Conservation (phyloP, 2,113 vertebrate species). For the Osmerus mordax region DNA sequence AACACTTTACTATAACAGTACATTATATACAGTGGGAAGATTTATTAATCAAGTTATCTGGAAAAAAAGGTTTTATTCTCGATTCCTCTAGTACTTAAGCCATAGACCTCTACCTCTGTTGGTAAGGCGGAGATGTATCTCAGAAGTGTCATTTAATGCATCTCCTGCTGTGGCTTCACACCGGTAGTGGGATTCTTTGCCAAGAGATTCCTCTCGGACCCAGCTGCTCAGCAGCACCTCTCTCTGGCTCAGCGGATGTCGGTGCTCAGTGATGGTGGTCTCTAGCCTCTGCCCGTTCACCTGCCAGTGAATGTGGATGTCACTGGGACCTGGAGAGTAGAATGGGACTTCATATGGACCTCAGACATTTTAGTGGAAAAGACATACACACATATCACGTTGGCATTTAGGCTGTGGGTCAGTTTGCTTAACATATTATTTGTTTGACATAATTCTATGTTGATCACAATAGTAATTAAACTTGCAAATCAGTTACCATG, state of each 20-base stretch:
- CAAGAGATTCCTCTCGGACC: conserved; percentile 75
- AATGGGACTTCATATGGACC: conserved; percentile 50
- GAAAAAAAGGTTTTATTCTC: not conserved
- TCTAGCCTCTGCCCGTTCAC: conserved; percentile 76
- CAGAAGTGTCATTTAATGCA: conserved; percentile 68
- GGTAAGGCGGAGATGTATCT: conserved; percentile 70
- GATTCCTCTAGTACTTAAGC: not conserved
- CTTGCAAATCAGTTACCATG: too few species aligned
- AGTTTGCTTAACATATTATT: not conserved
- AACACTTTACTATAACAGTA: not conserved
- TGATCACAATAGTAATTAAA: too few species aligned
- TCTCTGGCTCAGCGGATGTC: conserved; percentile 63
- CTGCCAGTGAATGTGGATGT: conserved; percentile 81
- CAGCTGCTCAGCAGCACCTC: conserved; percentile 82
- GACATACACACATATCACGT: not conserved
- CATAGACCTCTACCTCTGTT: conserved; percentile 62
- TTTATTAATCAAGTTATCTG: not conserved
- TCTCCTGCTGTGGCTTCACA: conserved; percentile 76
- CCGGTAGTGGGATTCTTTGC: conserved; percentile 75
- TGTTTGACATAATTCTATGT: too few species aligned
- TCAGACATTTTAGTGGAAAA: not conserved
- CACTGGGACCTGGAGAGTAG: conserved; percentile 77
- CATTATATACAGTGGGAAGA: not conserved
- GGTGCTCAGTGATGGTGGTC: conserved; percentile 67
- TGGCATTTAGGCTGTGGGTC: not conserved